Base-by-base conservation (phyloP, 2,888 invertebrate species). In the Rhogogaster chlorosoma region DNA sequence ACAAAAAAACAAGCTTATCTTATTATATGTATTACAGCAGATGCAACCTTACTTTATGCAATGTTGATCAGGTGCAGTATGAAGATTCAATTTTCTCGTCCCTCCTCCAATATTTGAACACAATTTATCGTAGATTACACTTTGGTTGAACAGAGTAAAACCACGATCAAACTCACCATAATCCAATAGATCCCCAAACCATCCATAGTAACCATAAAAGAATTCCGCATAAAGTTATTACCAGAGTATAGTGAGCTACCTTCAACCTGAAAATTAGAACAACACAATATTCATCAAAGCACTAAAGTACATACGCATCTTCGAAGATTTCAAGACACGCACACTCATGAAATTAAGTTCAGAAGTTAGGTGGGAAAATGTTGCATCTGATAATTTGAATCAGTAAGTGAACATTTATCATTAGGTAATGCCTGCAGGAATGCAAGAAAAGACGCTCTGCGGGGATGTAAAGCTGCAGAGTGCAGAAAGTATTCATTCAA, bases 181-280 rank as follows among this genome's bases (percentile, higher is more conserved):
- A 70, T 3, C 36, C 70, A 36, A 73, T n/a, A 22, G 26, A 22
- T 73, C 73, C 42, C 45, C 45, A 22, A 12, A 45, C 22, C 42
- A n/a, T 42, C 73, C 73, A 22, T 45, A 73, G 9, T 12, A 73
- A n/a, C 73, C 73, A 73, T 36, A 73, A 12, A 12, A 73, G 26
- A 22, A 73, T 42, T 6, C 73, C 73, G 15, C n/a, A 73, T 9
- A 73, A 0, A 9, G 26, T 45, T 73, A 45, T 42, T 12, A 73
- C 38, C 73, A 73, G 26, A 45, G 45, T 73, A 73, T 73, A 73
- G 73, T 73, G 73, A 22, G 73, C 73, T 22, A 38, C 15, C 73
- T 42, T 73, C 22, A 73, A 22, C 45, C 73, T 73, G 73, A 26
- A 73, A 38, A 73, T 42, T 12, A 22, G 12, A 42, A 73, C 6